Percentiles rank a stretch among this genome's conserved stretches.
These are phyloP conservation scores for Grammomys dolichurus DNA, from an alignment of 2,113 vertebrate genomes.

Conservation along the genomic window DNA sequence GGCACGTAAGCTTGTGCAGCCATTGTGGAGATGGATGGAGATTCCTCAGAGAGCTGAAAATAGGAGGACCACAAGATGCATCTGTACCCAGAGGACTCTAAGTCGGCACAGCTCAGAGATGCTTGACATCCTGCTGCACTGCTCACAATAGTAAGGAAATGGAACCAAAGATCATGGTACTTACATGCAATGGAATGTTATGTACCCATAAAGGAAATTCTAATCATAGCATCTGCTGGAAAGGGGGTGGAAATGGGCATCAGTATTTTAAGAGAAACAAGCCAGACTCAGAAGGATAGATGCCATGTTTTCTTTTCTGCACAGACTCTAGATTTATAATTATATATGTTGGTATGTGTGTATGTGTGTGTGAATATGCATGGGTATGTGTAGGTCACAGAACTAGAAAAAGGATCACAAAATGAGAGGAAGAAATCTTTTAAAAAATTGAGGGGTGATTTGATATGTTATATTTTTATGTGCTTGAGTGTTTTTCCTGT, in stretches of 20 bases:
- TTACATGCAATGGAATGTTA: not conserved
- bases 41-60: not conserved
- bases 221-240: not conserved
- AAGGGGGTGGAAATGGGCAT: not conserved
- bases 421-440: not conserved
- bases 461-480: not conserved
- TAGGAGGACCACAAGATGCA: not conserved
- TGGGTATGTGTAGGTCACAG: not conserved
- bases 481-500: not conserved
- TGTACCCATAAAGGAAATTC: not conserved
- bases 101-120: not conserved
- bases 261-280: not conserved
- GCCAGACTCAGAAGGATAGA: not conserved
- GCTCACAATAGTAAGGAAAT: not conserved
- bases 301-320: not conserved
- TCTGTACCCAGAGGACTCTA: not conserved
- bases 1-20: not conserved
- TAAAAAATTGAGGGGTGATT: not conserved
- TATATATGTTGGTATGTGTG: not conserved
- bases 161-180: not conserved
- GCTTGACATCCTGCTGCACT: not conserved
- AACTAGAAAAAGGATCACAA: not conserved
- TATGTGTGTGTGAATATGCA: not conserved
- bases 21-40: not conserved
- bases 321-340: not conserved